Evolutionary conservation across 2,797 vertebrate species (phyloP), one percentile per base, ranked within the genome.

Genomic region (Sebastes kiyomatsui): DNA sequence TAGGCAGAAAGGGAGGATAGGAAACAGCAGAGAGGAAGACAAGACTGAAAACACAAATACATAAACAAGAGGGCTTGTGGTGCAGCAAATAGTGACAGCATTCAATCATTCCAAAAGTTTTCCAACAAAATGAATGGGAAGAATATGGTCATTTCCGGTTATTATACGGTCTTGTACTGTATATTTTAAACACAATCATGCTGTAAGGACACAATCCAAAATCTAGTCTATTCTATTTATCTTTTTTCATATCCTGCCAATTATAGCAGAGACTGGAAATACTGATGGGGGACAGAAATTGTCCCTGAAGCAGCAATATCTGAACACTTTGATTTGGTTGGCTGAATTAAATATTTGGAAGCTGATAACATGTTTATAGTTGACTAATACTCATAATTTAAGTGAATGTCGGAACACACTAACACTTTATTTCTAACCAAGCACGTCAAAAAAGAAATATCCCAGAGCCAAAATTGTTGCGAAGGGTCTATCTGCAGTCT

Each of bases 321-420:
- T 65, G 14, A 79, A 33, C 32, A 20, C 28, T 74, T 66, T 71
- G 27, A 73, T 46, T 72, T 30, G 52, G 22, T 68, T 32, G n/a
- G 25, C 9, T 54, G 58, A 67, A 73, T 79, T 7, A 62, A 61
- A 72, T 38, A 61, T 69, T 68, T 67, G 25, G 18, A 78, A 60
- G 11, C 33, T n/a, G 33, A 32, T 54, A 61, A 5, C 0, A 27
- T 1, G 7, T 60, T 70, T 32, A 9, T 28, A 6, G 10, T 27
- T 69, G 14, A 11, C 54, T 14, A 25, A 61, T 10, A 18, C 3
- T 27, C 3, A 59, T 67, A 16, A 55, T 56, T 42, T 64, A 59
- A 46, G 8, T 12, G n/a, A 60, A 30, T 33, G 1, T 62, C 5
- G 54, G 16, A 54, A 52, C 5, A 58, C n/a, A 23, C 10, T 5